These are phyloP conservation scores for Cheilosia variabilis DNA, from an alignment of 2,888 invertebrate genomes.

Conservation along the genomic window DNA sequence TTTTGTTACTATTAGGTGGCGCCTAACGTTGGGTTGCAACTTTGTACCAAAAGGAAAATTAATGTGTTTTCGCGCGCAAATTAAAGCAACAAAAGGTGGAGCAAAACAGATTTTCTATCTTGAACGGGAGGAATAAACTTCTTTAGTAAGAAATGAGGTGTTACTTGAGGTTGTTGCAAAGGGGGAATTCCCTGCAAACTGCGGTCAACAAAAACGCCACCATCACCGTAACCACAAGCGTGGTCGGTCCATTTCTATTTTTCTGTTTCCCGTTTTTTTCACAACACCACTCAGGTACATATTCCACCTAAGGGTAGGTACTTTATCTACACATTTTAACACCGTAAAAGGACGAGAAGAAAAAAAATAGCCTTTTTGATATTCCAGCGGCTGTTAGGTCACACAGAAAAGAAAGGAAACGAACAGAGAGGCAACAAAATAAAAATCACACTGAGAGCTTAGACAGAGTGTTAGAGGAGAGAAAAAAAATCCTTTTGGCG, in stretches of 20 bases:
- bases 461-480: constrained; percentile 37
- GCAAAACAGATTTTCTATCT: constrained; percentile 56
- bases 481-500: constrained; percentile 66
- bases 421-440: constrained; percentile 28
- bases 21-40: constrained; percentile 5
- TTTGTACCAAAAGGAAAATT: constrained; percentile 17
- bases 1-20: constrained; percentile 20
- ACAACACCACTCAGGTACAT: constrained; percentile 44
- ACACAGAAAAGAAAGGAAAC: constrained; percentile 46
- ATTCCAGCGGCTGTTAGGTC: constrained; percentile 70
- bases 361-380: constrained; percentile 62
- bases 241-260: constrained; percentile 62
- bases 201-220: constrained; percentile 58
- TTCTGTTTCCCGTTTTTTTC: constrained; percentile 5
- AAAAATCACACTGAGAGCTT: constrained; percentile 53
- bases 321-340: constrained; percentile 71
- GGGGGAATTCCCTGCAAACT: constrained; percentile 28
- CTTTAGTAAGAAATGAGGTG: constrained; percentile 50
- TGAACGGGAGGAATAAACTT: constrained; percentile 12
- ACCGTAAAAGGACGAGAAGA: constrained; percentile 53
- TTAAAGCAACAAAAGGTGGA: constrained; percentile 35
- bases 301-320: constrained; percentile 54
- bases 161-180: constrained; percentile 54
- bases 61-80: constrained; percentile 48
- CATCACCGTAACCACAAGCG: constrained; percentile 43